phyloP scores from a whole-genome alignment of 2,888 invertebrate species.

The Cactoblastis cactorum region DNA sequence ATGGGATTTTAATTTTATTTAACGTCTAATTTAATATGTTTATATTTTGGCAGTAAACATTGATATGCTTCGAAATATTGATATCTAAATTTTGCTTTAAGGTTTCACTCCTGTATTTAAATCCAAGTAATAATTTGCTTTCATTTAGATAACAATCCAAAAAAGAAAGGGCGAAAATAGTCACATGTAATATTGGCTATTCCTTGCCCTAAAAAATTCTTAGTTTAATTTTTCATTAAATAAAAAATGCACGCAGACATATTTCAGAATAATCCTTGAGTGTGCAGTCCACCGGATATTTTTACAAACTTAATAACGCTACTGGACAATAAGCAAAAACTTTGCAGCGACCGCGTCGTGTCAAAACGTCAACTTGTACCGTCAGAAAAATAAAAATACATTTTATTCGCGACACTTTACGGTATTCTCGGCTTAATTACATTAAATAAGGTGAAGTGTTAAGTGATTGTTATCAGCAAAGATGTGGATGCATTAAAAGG shows the following conservation, averaged over 20 bases:
- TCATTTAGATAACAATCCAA: too few species aligned
- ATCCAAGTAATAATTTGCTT: too few species aligned
- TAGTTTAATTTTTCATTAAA: too few species aligned
- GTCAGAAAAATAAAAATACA: slow-evolving; percentile 30
- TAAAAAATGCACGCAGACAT: neutral
- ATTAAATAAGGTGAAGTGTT: slow-evolving; percentile 10
- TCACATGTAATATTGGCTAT: too few species aligned
- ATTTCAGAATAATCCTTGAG: neutral
- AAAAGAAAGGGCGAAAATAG: too few species aligned
- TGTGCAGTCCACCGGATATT: slow-evolving; percentile 17
- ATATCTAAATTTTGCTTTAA: too few species aligned
- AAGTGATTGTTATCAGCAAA: slow-evolving; percentile 8
- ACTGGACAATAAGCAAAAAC: slow-evolving; percentile 39
- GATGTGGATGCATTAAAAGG: slow-evolving; percentile 7
- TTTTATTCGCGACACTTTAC: slow-evolving; percentile 9
- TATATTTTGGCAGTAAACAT: too few species aligned
- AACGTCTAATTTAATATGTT: too few species aligned
- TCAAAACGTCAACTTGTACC: slow-evolving; percentile 34
- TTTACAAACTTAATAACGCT: slow-evolving; percentile 34
- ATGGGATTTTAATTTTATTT: too few species aligned
- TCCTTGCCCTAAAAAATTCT: too few species aligned
- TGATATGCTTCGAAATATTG: too few species aligned
- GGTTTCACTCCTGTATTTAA: too few species aligned
- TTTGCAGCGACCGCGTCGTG: slow-evolving; percentile 31
- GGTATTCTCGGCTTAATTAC: slow-evolving; percentile 4